Percentiles rank a stretch among this genome's conserved stretches.
Evolutionary conservation across 2,113 vertebrate genomes (phyloP).

Genomic region (Sigmodon hispidus): DNA sequence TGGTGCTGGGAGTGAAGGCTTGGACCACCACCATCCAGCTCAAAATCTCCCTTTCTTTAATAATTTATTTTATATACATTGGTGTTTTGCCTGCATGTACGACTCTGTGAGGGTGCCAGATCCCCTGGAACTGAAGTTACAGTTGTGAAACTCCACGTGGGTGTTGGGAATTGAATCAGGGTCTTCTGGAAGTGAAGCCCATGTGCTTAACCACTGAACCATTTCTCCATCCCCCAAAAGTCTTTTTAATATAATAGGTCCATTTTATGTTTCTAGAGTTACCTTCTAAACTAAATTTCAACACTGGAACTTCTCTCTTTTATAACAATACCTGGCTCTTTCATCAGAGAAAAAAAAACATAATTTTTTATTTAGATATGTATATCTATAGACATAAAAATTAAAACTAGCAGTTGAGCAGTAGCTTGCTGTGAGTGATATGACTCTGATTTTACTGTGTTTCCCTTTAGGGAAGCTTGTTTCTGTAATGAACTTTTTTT

Average conservation of each 20-base stretch:
- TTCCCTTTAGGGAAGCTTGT: not conserved
- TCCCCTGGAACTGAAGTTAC: no score
- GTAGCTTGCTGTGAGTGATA: not conserved
- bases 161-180: no score
- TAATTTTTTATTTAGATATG: not conserved
- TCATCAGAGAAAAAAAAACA: not conserved
- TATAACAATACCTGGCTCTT: not conserved
- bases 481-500: conserved; percentile 27
- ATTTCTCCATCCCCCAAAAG: not conserved
- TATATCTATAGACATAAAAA: not conserved
- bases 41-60: no score
- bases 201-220: no score
- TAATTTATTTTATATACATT: no score
- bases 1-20: no score
- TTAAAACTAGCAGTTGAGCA: not conserved
- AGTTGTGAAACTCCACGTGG: no score
- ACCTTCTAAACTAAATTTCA: not conserved
- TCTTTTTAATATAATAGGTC: not conserved
- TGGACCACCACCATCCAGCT: no score
- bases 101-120: no score
- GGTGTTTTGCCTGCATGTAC: no score
- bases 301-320: no score
- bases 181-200: no score
- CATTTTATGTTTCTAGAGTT: not conserved
- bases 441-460: not conserved